Evolutionary conservation across 2,797 vertebrate genomes (phyloP).

Genomic region (Lepidocolaptes lacrymiger): DNA sequence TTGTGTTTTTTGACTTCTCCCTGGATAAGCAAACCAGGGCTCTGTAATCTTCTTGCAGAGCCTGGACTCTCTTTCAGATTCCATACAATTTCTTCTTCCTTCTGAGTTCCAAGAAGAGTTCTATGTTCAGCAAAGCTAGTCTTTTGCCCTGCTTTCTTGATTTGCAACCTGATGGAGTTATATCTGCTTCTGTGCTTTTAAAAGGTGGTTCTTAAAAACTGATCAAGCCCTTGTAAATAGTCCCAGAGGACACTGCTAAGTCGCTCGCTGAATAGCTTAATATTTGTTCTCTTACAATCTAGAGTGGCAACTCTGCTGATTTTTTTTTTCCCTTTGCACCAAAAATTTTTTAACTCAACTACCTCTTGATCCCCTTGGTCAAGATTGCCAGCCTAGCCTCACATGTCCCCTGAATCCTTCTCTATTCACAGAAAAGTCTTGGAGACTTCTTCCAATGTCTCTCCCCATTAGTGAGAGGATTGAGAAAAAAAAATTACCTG

Average conservation of each 20-base stretch:
- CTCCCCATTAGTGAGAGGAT: background rate
- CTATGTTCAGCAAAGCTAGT: background rate
- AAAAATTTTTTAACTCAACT: background rate
- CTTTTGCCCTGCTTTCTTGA: background rate
- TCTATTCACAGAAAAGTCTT: background rate
- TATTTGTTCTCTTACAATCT: background rate
- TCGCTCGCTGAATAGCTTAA: background rate
- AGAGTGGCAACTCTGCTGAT: background rate
- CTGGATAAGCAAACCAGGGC: background rate
- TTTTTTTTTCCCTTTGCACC: background rate
- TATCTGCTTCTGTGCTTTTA: background rate
- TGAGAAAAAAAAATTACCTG: background rate
- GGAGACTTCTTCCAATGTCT: background rate
- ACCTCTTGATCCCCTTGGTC: background rate
- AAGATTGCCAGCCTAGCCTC: background rate
- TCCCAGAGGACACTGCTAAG: background rate
- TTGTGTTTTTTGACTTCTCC: background rate
- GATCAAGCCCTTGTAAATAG: background rate
- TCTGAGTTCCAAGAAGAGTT: background rate
- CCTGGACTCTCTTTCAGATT: background rate
- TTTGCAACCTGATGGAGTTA: background rate
- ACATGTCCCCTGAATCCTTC: background rate
- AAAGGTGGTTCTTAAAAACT: background rate
- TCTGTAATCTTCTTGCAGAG: background rate
- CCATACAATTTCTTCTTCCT: background rate